A percentile compares a stretch with the other conserved stretches of the same genome.
Conservation (phyloP, 2,797 vertebrate genomes). For the Onychomys torridus region DNA sequence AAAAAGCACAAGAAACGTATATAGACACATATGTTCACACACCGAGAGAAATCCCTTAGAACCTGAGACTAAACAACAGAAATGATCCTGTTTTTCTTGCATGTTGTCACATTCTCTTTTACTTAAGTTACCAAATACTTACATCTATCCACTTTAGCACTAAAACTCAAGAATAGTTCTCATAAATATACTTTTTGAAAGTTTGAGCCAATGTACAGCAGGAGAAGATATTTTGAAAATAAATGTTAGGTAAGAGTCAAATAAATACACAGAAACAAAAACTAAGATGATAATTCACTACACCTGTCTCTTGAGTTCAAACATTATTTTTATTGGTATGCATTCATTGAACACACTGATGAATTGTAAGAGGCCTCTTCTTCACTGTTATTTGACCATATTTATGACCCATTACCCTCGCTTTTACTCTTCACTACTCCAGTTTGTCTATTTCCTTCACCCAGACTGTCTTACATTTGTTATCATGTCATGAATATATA, state of each 20-base stretch:
- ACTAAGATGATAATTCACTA: not conserved
- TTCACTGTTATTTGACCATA: not conserved
- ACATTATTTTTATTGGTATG: not conserved
- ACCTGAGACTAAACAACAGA: not conserved
- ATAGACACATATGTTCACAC: too few relatives aligned
- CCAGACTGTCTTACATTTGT: not conserved
- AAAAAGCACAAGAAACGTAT: too few relatives aligned
- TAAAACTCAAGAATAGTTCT: not conserved
- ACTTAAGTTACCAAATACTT: not conserved
- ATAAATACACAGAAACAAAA: not conserved
- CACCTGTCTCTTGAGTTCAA: not conserved
- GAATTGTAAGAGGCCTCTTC: not conserved
- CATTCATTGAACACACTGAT: not conserved
- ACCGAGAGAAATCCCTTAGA: too few relatives aligned
- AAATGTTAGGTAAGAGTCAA: not conserved
- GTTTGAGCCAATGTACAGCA: not conserved
- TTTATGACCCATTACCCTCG: accelerated
- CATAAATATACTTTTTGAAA: not conserved
- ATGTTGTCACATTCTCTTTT: not conserved
- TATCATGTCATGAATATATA: not conserved
- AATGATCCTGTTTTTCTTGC: not conserved
- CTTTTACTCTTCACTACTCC: not conserved
- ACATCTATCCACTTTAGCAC: not conserved
- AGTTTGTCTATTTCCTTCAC: not conserved
- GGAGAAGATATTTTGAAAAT: not conserved